Percentiles rank a stretch among this genome's conserved stretches.
These are phyloP conservation scores for Syngnathoides biaculeatus DNA, from an alignment of 2,113 vertebrate genomes.

Conservation along the genomic window DNA sequence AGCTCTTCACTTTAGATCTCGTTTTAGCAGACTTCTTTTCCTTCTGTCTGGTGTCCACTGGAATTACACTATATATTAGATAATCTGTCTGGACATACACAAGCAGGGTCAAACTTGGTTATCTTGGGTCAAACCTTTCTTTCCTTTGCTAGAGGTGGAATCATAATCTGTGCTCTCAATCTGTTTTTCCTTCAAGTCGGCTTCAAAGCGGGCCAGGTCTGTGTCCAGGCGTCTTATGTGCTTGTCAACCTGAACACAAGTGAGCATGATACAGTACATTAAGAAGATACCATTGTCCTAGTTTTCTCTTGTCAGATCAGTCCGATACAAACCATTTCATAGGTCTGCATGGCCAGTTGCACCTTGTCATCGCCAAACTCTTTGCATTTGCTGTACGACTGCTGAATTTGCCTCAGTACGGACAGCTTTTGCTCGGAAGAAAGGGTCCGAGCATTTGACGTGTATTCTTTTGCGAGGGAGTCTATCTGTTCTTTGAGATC, in stretches of 20 bases:
- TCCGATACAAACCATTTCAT: constrained; percentile 85
- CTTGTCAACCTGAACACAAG: constrained; percentile 84
- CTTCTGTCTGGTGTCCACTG: constrained; percentile 84
- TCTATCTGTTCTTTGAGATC: constrained; percentile 95
- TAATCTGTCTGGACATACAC: not conserved
- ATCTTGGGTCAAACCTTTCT: constrained; percentile 83
- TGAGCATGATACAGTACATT: not conserved
- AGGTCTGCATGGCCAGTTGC: constrained; percentile 98
- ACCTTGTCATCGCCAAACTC: constrained; percentile 98
- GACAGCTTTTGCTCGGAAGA: constrained; percentile 89
- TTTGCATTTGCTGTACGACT: constrained; percentile 94
- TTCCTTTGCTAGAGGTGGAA: constrained; percentile 94
- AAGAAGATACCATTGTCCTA: not conserved
- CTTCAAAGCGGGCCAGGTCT: constrained; percentile 93
- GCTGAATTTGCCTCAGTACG: constrained; percentile 91
- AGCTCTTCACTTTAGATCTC: constrained; percentile 91
- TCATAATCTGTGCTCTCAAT: constrained; percentile 95
- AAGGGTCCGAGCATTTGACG: constrained; percentile 85
- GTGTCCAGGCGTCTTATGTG: constrained; percentile 93
- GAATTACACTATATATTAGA: constrained; percentile 19
- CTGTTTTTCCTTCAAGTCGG: constrained; percentile 95
- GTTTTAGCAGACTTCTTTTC: constrained; percentile 91
- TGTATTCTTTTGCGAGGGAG: constrained; percentile 90
- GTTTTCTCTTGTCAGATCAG: too few relatives aligned
- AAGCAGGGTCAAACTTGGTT: not conserved